phyloP scores from a whole-genome alignment of 2,797 vertebrate species.

The Oryzias sinensis region DNA sequence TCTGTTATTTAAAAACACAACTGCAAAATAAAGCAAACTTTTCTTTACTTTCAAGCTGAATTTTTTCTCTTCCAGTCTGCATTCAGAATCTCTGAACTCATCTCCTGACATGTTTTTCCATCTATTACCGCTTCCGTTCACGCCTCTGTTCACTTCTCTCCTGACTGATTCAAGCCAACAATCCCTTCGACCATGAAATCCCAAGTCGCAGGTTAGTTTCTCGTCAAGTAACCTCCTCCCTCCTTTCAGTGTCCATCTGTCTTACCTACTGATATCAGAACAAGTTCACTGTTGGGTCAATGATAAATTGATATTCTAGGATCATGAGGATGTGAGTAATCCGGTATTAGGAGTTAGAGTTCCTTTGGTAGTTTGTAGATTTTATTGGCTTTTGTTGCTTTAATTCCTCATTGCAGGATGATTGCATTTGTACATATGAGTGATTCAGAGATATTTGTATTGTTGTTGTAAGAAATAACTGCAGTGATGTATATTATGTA shows the following conservation, averaged over 20 bases:
- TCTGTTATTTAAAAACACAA: too few relatives aligned
- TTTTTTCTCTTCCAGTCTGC: too few relatives aligned
- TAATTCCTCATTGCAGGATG: background rate
- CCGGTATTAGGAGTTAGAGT: slow-evolving; percentile 6
- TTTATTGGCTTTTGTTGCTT: background rate
- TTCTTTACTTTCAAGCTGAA: too few relatives aligned
- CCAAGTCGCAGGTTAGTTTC: slow-evolving; percentile 73
- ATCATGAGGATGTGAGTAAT: slow-evolving; percentile 35
- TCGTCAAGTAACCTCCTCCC: slow-evolving; percentile 48
- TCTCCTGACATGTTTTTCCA: slow-evolving; percentile 52
- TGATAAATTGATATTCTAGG: slow-evolving; percentile 50
- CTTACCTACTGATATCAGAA: slow-evolving; percentile 39
- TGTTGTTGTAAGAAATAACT: too few relatives aligned
- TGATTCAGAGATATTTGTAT: too few relatives aligned
- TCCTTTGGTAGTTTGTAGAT: slow-evolving; percentile 18
- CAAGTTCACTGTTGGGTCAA: slow-evolving; percentile 28
- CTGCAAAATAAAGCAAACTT: too few relatives aligned
- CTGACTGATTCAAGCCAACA: slow-evolving; percentile 57
- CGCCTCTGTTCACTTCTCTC: slow-evolving; percentile 57
- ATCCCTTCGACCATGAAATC: slow-evolving; percentile 74
- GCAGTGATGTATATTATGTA: too few relatives aligned
- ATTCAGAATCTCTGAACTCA: slow-evolving; percentile 13
- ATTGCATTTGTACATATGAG: too few relatives aligned
- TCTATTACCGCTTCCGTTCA: slow-evolving; percentile 58
- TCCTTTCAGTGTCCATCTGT: slow-evolving; percentile 62